These are phyloP conservation scores for Periophthalmus magnuspinnatus DNA, from an alignment of 2,797 vertebrate species.

Conservation along the genomic window DNA sequence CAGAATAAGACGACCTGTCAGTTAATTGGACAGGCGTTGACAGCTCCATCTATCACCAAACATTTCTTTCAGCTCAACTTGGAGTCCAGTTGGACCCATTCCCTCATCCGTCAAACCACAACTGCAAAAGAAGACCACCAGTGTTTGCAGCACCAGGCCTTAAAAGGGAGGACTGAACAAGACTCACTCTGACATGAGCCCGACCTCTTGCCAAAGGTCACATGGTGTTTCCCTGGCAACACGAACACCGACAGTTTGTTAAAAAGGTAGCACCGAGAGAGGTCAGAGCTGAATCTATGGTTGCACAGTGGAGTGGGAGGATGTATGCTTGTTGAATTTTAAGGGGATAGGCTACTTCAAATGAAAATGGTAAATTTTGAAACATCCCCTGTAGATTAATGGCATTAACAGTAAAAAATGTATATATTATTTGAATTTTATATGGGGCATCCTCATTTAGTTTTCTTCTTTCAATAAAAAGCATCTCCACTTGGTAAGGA, in stretches of 20 bases:
- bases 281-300: slow-evolving; percentile 44
- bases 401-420: too few species aligned
- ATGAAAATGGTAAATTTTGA: background rate
- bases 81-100: slow-evolving; percentile 55
- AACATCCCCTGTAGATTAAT: background rate
- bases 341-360: slow-evolving; percentile 29
- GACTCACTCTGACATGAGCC: slow-evolving; percentile 55
- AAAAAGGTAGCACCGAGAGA: slow-evolving; percentile 51
- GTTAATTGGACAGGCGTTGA: slow-evolving; percentile 66
- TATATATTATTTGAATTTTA: too few species aligned
- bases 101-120: slow-evolving; percentile 62
- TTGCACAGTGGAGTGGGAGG: slow-evolving; percentile 56
- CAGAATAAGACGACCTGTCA: slow-evolving; percentile 54
- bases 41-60: slow-evolving; percentile 64
- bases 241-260: slow-evolving; percentile 65
- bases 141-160: slow-evolving; percentile 40
- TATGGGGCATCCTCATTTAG: too few species aligned
- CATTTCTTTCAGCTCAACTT: slow-evolving; percentile 46
- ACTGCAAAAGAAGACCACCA: slow-evolving; percentile 50
- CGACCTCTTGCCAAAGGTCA: slow-evolving; percentile 70
- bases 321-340: slow-evolving; percentile 62
- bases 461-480: background rate
- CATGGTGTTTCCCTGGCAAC: slow-evolving; percentile 62
- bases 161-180: slow-evolving; percentile 28
- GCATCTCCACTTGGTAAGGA: background rate